Conservation (phyloP, 2,797 vertebrate species). For the Galaxias olidus region DNA sequence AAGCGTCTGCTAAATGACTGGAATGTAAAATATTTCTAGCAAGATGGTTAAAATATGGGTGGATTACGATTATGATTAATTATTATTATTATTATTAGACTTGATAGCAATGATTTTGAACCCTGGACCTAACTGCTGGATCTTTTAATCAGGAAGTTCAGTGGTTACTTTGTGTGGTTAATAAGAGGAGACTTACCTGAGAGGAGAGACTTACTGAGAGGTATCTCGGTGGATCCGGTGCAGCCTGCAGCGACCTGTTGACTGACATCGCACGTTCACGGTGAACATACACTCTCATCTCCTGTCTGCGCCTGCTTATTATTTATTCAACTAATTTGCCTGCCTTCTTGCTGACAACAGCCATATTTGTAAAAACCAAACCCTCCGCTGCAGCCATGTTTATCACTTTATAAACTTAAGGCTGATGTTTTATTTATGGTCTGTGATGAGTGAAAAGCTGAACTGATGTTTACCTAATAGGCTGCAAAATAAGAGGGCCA, state of each 20-base stretch:
- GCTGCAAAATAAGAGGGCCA: conserved; percentile 79
- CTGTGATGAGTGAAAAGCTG: conserved; percentile 80
- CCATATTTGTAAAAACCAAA: conserved; percentile 84
- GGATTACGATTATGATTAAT: too few species aligned
- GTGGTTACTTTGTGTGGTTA: too few species aligned
- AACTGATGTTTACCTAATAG: conserved; percentile 89
- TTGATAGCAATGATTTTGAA: too few species aligned
- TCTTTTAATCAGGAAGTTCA: too few species aligned
- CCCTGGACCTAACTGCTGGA: too few species aligned
- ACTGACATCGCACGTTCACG: conserved; percentile 65
- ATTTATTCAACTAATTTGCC: conserved; percentile 85
- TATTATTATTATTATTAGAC: too few species aligned
- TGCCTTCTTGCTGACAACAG: conserved; percentile 84
- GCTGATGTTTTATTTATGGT: conserved; percentile 88
- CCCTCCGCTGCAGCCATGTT: conserved; percentile 81
- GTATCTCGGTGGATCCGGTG: conserved; percentile 37
- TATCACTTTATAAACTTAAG: conserved; percentile 87
- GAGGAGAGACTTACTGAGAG: background rate
- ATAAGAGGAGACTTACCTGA: background rate
- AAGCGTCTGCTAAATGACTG: too few species aligned
- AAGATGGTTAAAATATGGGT: too few species aligned
- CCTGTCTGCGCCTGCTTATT: conserved; percentile 76
- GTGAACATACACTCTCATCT: conserved; percentile 58
- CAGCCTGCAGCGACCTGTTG: conserved; percentile 69
- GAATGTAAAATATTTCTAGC: too few species aligned